Evolutionary conservation across 2,888 invertebrate genomes (phyloP), one percentile per base, ranked within the genome.

Genomic region (Torymus auratus): DNA sequence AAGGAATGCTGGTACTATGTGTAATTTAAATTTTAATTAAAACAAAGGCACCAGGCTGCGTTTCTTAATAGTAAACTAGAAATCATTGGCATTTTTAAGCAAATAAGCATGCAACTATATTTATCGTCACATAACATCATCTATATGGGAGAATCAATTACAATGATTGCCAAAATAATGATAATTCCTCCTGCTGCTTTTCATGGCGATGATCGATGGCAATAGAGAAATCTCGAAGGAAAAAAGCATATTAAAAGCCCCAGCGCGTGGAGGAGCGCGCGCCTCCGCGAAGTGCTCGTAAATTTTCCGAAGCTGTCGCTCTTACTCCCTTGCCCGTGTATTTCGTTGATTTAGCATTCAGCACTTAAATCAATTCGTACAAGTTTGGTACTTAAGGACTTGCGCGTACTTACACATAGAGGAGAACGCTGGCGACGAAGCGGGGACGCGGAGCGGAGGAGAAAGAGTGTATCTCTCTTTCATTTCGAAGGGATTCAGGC

Each of bases 351-450:
- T 91, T 91, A 90, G 89, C 89, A 90, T 90, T 90, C 90, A 89
- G 89, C 90, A 88, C 88, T 90, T 90, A 90, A 90, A 90, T 90
- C 90, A 90, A 90, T 90, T 90, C 89, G 88, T 87, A 89, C 89
- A 90, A 90, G 90, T 90, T 90, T 88, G 88, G 90, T 90, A 89
- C 90, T 90, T 90, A 90, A 89, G 88, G 67, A 72, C 56, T 78
- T 62, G 80, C 68, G 76, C 78, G 82, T 78, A 78, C 82, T 83
- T 84, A 74, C 82, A 81, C 73, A 71, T 72, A 58, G 28, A 41
- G 28, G 28, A 20, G 12, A 64, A 28, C 70, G 28, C 12, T 28
- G 7, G 52, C 20, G 15, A 15, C 28, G 61, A 52, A 67, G 73
- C n/a, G 60, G 50, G 28, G 62, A 69, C 7, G 67, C 77, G 80